Base-by-base conservation (phyloP, 1,140 invertebrate species). In the Brachystomella parvula region DNA sequence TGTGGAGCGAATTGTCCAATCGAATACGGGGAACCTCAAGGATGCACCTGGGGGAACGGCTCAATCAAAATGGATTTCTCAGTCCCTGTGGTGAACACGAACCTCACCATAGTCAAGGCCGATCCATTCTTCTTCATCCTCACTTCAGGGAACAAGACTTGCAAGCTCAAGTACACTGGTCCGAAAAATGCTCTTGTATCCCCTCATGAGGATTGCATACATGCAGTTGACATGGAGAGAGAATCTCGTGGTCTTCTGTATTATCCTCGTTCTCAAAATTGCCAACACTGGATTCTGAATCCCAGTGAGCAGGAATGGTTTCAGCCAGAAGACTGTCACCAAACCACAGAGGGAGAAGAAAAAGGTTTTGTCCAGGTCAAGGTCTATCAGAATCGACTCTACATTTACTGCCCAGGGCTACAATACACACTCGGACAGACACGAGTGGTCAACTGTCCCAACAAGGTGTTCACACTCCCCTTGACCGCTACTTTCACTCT, bases 351-450 rank as follows among this genome's bases (percentile, higher is more conserved):
- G 3, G 44, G 19, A 3, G 56, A 64, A 21, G 53, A 28, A n/a
- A 57, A 65, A 29, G 39, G 56, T 31, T 65, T 65, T 33, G 33
- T 62, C 2, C 67, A 68, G 32, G 63, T 68, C 9, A 68, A 68
- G 28, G 31, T 47, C 3, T 64, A 64, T 47, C 21, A 65, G 32
- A 32, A 60, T 35, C 19, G 39, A 17, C 59, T 53, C 19, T 35
- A 53, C 29, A 33, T 65, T 3, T 68, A 68, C 32, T 68, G 67
- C 32, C 61, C 35, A 1, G 67, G 63, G 12, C 9, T 2, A n/a
- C 12, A 39, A 1, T 60, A 59, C 49, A 58, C 29, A 1, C 3
- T 64, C 9, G 33, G 19, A 3, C 49, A 47, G n/a, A 58, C n/a
- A 12, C 39, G 58, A n/a, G 61, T 3, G 2, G 61, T 39, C 17